phyloP scores from a whole-genome alignment of 2,113 vertebrate genomes.

The Odocoileus virginianus region DNA sequence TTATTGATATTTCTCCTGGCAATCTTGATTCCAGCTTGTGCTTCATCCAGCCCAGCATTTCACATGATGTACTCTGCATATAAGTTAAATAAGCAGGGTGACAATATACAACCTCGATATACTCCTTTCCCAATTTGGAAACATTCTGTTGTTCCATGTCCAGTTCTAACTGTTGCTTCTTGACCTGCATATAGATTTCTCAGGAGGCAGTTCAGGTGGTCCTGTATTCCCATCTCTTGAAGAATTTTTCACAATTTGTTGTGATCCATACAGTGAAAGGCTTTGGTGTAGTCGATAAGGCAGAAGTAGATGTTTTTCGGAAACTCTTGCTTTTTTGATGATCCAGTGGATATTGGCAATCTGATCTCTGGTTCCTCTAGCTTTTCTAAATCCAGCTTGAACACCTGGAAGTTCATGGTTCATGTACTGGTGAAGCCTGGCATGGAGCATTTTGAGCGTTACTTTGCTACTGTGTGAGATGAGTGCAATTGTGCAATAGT shows the following conservation, averaged over 20 bases:
- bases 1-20: background rate
- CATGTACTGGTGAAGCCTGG: background rate
- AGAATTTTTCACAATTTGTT: background rate
- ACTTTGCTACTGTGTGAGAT: background rate
- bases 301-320: background rate
- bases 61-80: background rate
- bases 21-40: background rate
- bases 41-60: background rate
- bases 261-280: background rate
- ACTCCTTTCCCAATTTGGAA: background rate
- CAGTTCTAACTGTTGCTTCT: background rate
- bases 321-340: background rate
- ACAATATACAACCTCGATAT: background rate
- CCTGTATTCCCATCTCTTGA: background rate
- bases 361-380: background rate
- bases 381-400: background rate
- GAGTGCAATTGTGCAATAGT: background rate
- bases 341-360: background rate
- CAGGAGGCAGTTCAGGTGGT: background rate
- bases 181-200: background rate
- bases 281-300: background rate
- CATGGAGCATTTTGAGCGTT: background rate
- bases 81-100: background rate
- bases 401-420: background rate
- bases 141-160: background rate